Percentiles rank a stretch among this genome's conserved stretches.
Evolutionary conservation across 2,888 invertebrate genomes (phyloP).

Genomic region (Rhagium mordax): DNA sequence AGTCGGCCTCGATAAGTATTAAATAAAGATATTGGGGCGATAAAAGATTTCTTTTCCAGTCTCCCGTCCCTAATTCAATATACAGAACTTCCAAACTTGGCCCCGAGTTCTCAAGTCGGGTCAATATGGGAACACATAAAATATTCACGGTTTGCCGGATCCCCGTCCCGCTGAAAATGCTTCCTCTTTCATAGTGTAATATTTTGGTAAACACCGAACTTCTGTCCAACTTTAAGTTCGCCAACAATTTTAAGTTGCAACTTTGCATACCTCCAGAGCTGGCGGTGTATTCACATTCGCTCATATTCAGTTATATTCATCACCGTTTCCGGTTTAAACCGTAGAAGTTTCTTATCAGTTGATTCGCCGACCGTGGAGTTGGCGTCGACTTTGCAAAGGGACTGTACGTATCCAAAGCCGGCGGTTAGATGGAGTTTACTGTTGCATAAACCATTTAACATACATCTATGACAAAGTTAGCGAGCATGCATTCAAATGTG

Average conservation of each 20-base stretch:
- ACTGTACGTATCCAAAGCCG: conserved; percentile 33
- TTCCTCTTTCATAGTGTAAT: conserved; percentile 38
- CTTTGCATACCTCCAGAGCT: conserved; percentile 13
- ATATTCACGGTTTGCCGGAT: conserved; percentile 45
- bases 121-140: conserved; percentile 47
- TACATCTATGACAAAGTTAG: conserved; percentile 67
- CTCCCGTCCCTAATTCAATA: conserved; percentile 44
- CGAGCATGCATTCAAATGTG: conserved; percentile 31
- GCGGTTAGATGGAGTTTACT: conserved; percentile 58
- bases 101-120: conserved; percentile 39
- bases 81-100: conserved; percentile 43
- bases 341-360: conserved; percentile 34
- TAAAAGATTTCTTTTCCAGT: conserved; percentile 6
- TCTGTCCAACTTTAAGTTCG: conserved; percentile 11
- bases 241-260: conserved; percentile 28
- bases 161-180: conserved; percentile 32
- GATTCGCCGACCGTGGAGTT: conserved; percentile 23
- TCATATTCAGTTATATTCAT: conserved; percentile 31
- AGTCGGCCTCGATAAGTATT: neutral
- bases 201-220: conserved; percentile 42
- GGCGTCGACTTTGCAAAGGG: conserved; percentile 30
- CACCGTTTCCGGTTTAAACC: conserved; percentile 30
- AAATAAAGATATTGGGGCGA: neutral
- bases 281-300: conserved; percentile 2
- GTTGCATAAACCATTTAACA: conserved; percentile 70